These are phyloP conservation scores for Pseudococcus longispinus DNA, from an alignment of 2,888 invertebrate genomes.

Conservation along the genomic window DNA sequence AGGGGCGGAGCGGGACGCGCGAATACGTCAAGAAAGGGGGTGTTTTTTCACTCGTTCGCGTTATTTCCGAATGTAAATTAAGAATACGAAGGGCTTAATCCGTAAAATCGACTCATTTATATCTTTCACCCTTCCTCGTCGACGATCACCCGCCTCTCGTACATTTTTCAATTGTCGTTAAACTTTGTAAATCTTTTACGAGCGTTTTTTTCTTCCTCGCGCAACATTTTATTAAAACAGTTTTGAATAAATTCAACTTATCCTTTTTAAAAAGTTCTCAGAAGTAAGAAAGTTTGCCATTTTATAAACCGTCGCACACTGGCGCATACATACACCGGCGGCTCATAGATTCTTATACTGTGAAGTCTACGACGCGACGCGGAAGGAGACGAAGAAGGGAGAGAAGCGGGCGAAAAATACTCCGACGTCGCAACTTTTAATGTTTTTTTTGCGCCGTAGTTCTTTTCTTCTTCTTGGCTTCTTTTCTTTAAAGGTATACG, in stretches of 20 bases:
- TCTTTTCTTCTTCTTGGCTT: not conserved
- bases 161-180: slow-evolving; percentile 41
- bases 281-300: slow-evolving; percentile 18
- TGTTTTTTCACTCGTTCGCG: not conserved
- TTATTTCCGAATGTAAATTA: slow-evolving; percentile 37
- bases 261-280: slow-evolving; percentile 18
- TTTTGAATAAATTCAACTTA: slow-evolving; percentile 44
- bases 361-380: not conserved
- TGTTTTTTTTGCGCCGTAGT: not conserved
- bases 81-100: slow-evolving; percentile 8
- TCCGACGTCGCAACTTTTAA: not conserved
- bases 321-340: not conserved
- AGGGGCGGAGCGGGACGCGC: not conserved
- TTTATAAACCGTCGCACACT: not conserved
- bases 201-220: not conserved
- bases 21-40: not conserved
- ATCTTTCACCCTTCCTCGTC: not conserved
- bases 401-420: not conserved
- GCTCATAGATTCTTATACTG: not conserved
- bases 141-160: not conserved
- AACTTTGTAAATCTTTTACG: slow-evolving; percentile 41
- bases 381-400: not conserved
- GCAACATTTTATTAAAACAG: slow-evolving; percentile 39
- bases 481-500: not conserved
- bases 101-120: slow-evolving; percentile 41